Evolutionary conservation across 1,140 invertebrate genomes (phyloP).

Genomic region (Mizuhopecten yessoensis): DNA sequence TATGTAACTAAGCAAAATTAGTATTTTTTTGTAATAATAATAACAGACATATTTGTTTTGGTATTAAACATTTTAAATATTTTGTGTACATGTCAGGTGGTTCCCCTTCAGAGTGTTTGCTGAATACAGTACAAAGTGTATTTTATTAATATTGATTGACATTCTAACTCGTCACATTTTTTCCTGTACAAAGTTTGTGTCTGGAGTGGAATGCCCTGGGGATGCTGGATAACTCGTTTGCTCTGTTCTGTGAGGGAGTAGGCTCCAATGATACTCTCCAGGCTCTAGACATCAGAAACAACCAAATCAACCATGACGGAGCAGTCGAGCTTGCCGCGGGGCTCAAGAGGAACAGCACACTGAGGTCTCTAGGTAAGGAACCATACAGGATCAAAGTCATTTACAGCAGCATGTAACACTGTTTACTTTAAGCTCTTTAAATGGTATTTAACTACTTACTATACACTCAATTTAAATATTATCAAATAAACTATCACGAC

Average conservation of each 20-base stretch:
- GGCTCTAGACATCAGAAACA: conserved; percentile 82
- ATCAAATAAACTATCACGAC: no score
- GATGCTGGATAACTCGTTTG: conserved; percentile 81
- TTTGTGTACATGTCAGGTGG: no score
- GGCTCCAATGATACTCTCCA: conserved; percentile 76
- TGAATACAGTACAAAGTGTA: neutral
- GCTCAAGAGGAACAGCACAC: conserved; percentile 79
- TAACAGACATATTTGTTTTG: no score
- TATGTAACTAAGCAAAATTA: no score
- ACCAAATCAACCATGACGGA: conserved; percentile 82
- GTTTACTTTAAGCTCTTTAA: no score
- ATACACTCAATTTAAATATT: no score
- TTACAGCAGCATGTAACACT: no score
- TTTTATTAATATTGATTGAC: neutral
- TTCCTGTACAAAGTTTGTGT: conserved; percentile 75
- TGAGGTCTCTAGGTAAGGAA: conserved; percentile 78
- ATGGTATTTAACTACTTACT: no score
- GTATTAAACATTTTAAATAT: no score
- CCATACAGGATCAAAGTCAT: no score
- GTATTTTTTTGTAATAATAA: no score
- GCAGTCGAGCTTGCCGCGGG: conserved; percentile 78
- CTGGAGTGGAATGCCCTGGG: conserved; percentile 83
- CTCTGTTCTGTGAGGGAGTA: conserved; percentile 82
- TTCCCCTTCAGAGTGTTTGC: neutral
- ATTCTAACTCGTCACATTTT: neutral